phyloP scores from a whole-genome alignment of 1,140 invertebrate genomes.

The Drosophila nigromelanica region DNA sequence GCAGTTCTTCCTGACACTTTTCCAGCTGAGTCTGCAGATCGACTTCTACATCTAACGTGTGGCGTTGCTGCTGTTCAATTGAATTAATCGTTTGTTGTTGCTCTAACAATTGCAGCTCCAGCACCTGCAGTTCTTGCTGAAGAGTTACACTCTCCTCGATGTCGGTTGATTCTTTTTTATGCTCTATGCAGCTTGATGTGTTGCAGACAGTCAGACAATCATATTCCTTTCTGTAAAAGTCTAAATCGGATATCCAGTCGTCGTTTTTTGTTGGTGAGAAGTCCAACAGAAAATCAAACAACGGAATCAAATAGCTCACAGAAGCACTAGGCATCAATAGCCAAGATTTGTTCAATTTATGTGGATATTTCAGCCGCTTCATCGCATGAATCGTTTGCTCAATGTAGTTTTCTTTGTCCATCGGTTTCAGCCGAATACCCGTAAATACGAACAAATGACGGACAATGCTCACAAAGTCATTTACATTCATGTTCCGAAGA shows the following conservation, averaged over 20 bases:
- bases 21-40: not conserved
- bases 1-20: not conserved
- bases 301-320: slow-evolving; percentile 15
- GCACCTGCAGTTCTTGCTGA: not conserved
- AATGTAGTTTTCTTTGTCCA: slow-evolving; percentile 32
- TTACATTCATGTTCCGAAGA: slow-evolving; percentile 23
- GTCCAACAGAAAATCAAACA: slow-evolving; percentile 56
- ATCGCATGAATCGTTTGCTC: slow-evolving; percentile 32
- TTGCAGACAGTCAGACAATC: too few species aligned
- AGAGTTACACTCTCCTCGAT: not conserved
- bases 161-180: not conserved
- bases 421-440: slow-evolving; percentile 3
- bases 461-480: slow-evolving; percentile 46
- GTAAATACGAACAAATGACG: slow-evolving; percentile 25
- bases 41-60: not conserved
- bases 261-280: slow-evolving; percentile 3
- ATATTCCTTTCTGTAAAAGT: not conserved
- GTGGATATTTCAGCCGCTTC: slow-evolving; percentile 36
- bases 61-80: not conserved
- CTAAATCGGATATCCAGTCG: not conserved
- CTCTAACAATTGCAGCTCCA: not conserved
- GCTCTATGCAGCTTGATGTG: too few species aligned
- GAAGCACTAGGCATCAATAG: slow-evolving; percentile 34
- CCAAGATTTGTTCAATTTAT: slow-evolving; percentile 28
- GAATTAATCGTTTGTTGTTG: not conserved